Evolutionary conservation across 1,140 invertebrate genomes (phyloP).

Genomic region (Frieseomelitta varia): DNA sequence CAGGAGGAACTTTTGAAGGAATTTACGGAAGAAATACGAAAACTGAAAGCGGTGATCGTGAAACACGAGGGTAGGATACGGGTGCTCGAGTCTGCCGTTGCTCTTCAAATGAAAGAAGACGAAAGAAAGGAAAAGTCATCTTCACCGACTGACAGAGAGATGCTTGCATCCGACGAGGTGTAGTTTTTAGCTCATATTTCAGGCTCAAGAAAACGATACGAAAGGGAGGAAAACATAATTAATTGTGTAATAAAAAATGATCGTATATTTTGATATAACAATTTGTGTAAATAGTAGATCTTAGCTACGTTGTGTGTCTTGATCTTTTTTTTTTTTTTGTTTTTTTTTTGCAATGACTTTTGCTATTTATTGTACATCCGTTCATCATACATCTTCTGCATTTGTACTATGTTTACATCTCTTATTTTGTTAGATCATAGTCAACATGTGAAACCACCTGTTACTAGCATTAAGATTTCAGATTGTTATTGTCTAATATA

Average conservation of each 20-base stretch:
- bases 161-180: slow-evolving; percentile 80
- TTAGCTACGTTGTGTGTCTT: slow-evolving; percentile 76
- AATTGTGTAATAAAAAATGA: slow-evolving; percentile 74
- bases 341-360: slow-evolving; percentile 70
- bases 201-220: slow-evolving; percentile 58
- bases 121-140: slow-evolving; percentile 78
- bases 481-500: slow-evolving; percentile 69
- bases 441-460: slow-evolving; percentile 69
- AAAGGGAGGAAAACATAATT: slow-evolving; percentile 66
- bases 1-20: slow-evolving; percentile 89
- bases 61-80: slow-evolving; percentile 96
- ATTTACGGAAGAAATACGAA: slow-evolving; percentile 92
- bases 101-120: slow-evolving; percentile 80
- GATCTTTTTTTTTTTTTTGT: slow-evolving; percentile 68
- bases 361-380: slow-evolving; percentile 82
- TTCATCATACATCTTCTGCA: slow-evolving; percentile 75
- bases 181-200: slow-evolving; percentile 75
- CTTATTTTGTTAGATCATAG: slow-evolving; percentile 60
- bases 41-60: slow-evolving; percentile 95
- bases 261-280: slow-evolving; percentile 81
- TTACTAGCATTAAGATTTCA: slow-evolving; percentile 76
- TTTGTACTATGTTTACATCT: slow-evolving; percentile 76
- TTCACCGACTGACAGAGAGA: slow-evolving; percentile 74
- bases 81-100: slow-evolving; percentile 86
- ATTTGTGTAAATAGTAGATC: slow-evolving; percentile 82